These are phyloP conservation scores for Empidonax traillii DNA, from an alignment of 2,113 vertebrate genomes.

Conservation along the genomic window DNA sequence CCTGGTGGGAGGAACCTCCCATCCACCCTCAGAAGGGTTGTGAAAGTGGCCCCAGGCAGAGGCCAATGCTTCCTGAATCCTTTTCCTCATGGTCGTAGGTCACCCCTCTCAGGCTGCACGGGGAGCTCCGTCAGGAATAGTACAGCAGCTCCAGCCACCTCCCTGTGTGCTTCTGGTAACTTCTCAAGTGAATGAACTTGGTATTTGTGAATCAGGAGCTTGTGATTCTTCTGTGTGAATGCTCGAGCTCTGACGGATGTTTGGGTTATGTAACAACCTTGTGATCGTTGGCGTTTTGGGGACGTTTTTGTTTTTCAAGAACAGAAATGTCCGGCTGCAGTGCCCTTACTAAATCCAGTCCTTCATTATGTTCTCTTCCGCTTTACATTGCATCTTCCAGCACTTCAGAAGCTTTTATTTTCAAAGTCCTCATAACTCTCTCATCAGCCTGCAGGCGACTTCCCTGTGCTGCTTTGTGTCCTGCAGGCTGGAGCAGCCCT, in stretches of 20 bases:
- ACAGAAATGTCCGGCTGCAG: background rate
- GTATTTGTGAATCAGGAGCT: background rate
- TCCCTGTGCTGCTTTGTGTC: background rate
- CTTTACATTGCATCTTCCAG: background rate
- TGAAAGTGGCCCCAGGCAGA: background rate
- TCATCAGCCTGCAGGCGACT: background rate
- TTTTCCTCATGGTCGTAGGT: background rate
- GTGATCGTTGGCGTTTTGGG: background rate
- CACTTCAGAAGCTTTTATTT: background rate
- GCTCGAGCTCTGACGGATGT: background rate
- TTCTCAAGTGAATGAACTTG: background rate
- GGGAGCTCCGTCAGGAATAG: background rate
- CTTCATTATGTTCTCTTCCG: background rate
- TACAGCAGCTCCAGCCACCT: rapidly evolving
- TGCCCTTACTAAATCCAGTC: conserved; percentile 10
- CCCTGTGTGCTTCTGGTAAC: background rate
- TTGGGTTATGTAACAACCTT: background rate
- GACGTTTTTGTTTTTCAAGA: background rate
- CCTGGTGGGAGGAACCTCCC: background rate
- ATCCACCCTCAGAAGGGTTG: background rate
- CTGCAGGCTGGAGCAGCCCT: background rate
- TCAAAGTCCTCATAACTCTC: background rate
- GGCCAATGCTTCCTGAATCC: background rate
- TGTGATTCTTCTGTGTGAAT: background rate
- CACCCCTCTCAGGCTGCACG: background rate